Evolutionary conservation across 92 coral and sea anemone species (phyloP).

Genomic region (Porites evermanni): DNA sequence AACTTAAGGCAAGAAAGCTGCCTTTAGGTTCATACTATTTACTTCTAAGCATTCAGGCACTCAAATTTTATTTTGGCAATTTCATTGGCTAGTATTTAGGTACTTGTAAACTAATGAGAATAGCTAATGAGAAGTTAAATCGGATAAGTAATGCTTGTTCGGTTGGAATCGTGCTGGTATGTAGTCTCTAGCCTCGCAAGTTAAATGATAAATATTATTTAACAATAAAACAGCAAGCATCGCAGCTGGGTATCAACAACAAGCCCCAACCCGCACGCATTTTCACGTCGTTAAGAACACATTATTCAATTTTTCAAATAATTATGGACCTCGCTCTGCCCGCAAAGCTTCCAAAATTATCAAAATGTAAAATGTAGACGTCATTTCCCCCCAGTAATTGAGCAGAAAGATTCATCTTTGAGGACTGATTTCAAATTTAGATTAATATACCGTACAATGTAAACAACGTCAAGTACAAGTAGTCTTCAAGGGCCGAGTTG

Average conservation of each 20-base stretch:
- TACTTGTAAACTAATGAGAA: no score
- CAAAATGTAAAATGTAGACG: no score
- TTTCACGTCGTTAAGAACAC: constrained; percentile 1
- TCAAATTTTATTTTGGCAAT: no score
- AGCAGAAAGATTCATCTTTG: no score
- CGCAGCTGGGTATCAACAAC: constrained; percentile 6
- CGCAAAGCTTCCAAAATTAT: neutral
- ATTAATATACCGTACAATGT: neutral
- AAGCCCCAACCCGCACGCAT: neutral
- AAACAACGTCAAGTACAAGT: constrained; percentile 1
- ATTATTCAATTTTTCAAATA: neutral
- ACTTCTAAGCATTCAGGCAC: no score
- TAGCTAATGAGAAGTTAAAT: neutral
- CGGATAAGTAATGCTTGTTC: neutral
- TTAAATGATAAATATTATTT: neutral
- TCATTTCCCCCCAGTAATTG: neutral
- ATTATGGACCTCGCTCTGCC: neutral
- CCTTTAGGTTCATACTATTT: no score
- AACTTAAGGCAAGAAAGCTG: no score
- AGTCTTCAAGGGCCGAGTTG: neutral
- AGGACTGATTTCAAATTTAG: no score
- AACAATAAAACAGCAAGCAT: neutral
- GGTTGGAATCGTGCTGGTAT: neutral
- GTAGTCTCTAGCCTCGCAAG: neutral
- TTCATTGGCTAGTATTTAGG: no score